These are phyloP conservation scores for Argyresthia albistria DNA, from an alignment of 2,888 invertebrate species.

Conservation along the genomic window DNA sequence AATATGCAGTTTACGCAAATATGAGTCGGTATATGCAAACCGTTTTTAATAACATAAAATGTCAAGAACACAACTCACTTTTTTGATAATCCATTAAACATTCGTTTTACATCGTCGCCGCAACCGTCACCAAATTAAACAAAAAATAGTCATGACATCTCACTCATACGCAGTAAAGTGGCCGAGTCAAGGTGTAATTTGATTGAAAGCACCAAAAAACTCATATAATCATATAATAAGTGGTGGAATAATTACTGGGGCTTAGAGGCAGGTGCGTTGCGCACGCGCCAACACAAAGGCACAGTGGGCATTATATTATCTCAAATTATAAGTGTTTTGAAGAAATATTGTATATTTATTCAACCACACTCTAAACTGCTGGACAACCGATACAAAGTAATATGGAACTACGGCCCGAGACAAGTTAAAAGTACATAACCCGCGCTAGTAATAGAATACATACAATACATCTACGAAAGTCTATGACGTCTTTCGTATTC, in stretches of 20 bases:
- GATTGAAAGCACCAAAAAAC: constrained; percentile 73
- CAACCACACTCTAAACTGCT: too few species aligned
- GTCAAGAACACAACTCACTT: too few species aligned
- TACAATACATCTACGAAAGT: too few species aligned
- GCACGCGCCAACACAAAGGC: constrained; percentile 36
- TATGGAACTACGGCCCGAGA: too few species aligned
- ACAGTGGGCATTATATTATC: neutral
- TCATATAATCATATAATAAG: constrained; percentile 70
- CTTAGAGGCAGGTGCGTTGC: constrained; percentile 56
- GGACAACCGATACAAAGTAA: too few species aligned
- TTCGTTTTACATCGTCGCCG: constrained; percentile 53
- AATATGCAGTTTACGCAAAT: too few species aligned
- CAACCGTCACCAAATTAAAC: constrained; percentile 31
- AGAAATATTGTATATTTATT: neutral
- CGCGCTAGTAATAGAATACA: too few species aligned
- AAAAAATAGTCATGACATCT: constrained; percentile 60
- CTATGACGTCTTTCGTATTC: too few species aligned
- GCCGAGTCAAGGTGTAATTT: constrained; percentile 67
- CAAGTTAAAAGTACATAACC: too few species aligned
- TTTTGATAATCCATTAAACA: constrained; percentile 6
- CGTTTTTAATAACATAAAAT: too few species aligned
- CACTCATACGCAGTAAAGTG: constrained; percentile 63
- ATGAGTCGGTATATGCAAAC: too few species aligned
- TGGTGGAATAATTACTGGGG: constrained; percentile 68
- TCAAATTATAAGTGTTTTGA: neutral